Conservation (phyloP, 35 echinoderm and acorn worm genomes). For the Chiridota heheva region DNA sequence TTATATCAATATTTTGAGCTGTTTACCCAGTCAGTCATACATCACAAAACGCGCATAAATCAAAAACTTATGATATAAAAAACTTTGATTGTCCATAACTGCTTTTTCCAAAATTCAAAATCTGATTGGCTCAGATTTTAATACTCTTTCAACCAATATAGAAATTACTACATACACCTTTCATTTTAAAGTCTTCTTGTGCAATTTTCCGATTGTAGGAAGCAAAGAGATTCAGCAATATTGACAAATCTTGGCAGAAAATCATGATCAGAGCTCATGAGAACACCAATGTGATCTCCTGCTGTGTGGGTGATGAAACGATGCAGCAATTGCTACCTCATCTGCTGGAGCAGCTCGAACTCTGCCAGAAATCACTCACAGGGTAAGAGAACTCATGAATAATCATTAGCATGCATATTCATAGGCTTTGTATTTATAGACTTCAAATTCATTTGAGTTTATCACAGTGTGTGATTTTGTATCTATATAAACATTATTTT, state of each 20-base stretch:
- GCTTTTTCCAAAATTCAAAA: too few relatives aligned
- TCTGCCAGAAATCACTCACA: conserved; percentile 98
- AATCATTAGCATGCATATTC: background rate
- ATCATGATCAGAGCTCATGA: conserved; percentile 98
- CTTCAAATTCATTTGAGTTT: background rate
- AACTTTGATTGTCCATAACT: too few relatives aligned
- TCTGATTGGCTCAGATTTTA: too few relatives aligned
- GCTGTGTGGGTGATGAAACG: conserved; percentile 97
- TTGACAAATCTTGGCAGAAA: conserved; percentile 99
- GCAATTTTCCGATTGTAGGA: conserved; percentile 54
- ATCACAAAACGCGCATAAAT: too few relatives aligned
- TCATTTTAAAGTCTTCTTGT: too few relatives aligned
- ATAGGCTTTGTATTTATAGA: background rate
- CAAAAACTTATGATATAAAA: too few relatives aligned
- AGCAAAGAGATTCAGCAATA: conserved; percentile 97
- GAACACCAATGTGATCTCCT: conserved; percentile 96
- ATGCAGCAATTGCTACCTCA: conserved; percentile 97
- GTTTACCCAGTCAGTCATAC: too few relatives aligned
- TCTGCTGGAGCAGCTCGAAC: conserved; percentile 90
- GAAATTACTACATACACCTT: too few relatives aligned
- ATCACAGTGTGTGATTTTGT: too few relatives aligned
- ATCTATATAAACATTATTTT: too few relatives aligned
- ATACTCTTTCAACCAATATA: too few relatives aligned
- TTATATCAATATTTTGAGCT: too few relatives aligned
- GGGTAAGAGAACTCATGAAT: conserved; percentile 56